These are phyloP conservation scores for Drosophila mulleri DNA, from an alignment of 2,888 invertebrate genomes.

Conservation along the genomic window DNA sequence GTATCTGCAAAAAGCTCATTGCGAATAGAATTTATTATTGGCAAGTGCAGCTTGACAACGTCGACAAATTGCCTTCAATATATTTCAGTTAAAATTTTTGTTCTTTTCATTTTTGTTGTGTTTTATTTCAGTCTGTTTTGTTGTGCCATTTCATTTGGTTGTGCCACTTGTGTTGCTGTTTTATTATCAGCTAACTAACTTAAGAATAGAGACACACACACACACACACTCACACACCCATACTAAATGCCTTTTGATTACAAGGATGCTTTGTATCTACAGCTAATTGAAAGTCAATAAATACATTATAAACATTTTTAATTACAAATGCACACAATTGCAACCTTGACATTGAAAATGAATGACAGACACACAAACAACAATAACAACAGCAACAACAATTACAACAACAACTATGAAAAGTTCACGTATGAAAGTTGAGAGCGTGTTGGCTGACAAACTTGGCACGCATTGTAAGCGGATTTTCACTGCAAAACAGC, in stretches of 20 bases:
- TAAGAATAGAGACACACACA: slow-evolving; percentile 41
- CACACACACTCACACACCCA: neutral
- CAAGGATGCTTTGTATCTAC: slow-evolving; percentile 67
- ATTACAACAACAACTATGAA: slow-evolving; percentile 41
- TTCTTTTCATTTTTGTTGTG: neutral
- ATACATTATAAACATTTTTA: slow-evolving; percentile 58
- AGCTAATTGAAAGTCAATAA: slow-evolving; percentile 81
- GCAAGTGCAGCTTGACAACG: slow-evolving; percentile 56
- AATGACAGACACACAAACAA: slow-evolving; percentile 55
- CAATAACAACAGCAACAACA: slow-evolving; percentile 27
- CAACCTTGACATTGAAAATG: slow-evolving; percentile 80
- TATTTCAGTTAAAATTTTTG: slow-evolving; percentile 5
- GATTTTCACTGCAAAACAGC: slow-evolving; percentile 65
- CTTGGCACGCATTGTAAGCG: slow-evolving; percentile 71
- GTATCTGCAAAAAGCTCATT: slow-evolving; percentile 29
- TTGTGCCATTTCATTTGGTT: slow-evolving; percentile 29
- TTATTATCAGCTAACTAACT: slow-evolving; percentile 55
- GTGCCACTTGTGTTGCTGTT: neutral
- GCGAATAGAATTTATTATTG: slow-evolving; percentile 54
- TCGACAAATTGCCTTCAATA: slow-evolving; percentile 54
- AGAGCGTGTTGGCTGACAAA: slow-evolving; percentile 41
- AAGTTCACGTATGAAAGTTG: slow-evolving; percentile 80
- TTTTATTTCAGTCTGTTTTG: slow-evolving; percentile 14
- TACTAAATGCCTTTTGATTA: slow-evolving; percentile 28
- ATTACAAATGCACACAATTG: slow-evolving; percentile 55